Conservation (phyloP, 2,888 invertebrate species). For the Calliopum simillimum region DNA sequence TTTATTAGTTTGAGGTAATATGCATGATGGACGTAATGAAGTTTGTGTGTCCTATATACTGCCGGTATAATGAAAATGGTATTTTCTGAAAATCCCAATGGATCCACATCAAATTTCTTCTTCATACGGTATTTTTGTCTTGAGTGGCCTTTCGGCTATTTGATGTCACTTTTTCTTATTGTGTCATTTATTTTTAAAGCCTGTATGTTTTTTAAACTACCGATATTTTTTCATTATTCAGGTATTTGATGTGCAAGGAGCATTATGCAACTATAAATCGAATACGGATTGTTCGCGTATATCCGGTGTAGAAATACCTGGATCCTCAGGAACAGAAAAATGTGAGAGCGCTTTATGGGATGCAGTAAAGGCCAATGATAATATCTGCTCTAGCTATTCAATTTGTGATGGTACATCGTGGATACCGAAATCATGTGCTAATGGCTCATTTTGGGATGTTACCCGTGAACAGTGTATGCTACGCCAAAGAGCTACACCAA, state of each 20-base stretch:
- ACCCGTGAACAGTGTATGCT: slow-evolving; percentile 29
- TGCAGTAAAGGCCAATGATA: slow-evolving; percentile 15
- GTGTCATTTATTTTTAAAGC: too few relatives aligned
- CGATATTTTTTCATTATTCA: not conserved
- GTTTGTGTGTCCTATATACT: too few relatives aligned
- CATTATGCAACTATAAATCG: slow-evolving; percentile 40
- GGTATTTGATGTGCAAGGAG: slow-evolving; percentile 43
- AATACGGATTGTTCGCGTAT: slow-evolving; percentile 44
- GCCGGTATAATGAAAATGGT: too few relatives aligned
- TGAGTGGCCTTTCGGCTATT: too few relatives aligned
- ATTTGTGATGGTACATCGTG: slow-evolving; percentile 38
- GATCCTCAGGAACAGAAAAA: not conserved
- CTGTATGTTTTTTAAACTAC: not conserved
- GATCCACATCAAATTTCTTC: too few relatives aligned
- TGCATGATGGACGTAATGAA: too few relatives aligned
- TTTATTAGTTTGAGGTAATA: too few relatives aligned
- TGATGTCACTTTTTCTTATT: too few relatives aligned
- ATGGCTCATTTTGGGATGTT: slow-evolving; percentile 39
- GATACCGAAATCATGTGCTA: slow-evolving; percentile 29
- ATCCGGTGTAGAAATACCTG: slow-evolving; percentile 25
- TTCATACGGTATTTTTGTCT: too few relatives aligned
- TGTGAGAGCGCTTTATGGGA: not conserved
- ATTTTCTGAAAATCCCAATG: too few relatives aligned
- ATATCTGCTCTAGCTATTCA: slow-evolving; percentile 41
- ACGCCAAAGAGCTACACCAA: slow-evolving; percentile 42